phyloP scores from a whole-genome alignment of 2,113 vertebrate species.

The Tetrao urogallus region DNA sequence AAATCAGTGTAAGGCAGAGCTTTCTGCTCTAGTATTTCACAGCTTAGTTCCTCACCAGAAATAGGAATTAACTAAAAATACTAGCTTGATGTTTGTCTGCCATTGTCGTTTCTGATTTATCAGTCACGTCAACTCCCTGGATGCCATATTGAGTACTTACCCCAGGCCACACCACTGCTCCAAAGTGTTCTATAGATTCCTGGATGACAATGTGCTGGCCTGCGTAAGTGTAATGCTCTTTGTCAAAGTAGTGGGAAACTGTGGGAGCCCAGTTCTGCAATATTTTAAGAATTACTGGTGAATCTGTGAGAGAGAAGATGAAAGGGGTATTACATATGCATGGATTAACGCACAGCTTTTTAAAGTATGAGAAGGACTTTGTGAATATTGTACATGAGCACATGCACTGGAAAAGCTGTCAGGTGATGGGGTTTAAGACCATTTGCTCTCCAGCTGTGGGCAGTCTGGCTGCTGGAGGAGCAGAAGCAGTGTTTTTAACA shows the following conservation, averaged over 20 bases:
- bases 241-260: conserved; percentile 75
- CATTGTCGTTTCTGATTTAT: not conserved
- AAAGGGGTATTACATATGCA: not conserved
- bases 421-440: not conserved
- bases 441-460: too few relatives aligned
- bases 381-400: fast-evolving
- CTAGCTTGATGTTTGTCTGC: not conserved
- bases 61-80: not conserved
- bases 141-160: conserved; percentile 51
- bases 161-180: conserved; percentile 80
- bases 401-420: not conserved
- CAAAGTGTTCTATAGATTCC: conserved; percentile 80
- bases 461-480: not conserved
- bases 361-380: not conserved
- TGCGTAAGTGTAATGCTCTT: conserved; percentile 73
- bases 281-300: conserved; percentile 54
- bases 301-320: conserved; percentile 49
- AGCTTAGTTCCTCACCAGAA: fast-evolving
- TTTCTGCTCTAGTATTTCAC: not conserved
- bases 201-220: conserved; percentile 79
- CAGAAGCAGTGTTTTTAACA: not conserved
- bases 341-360: not conserved
- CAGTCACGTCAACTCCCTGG: not conserved
- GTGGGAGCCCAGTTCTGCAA: conserved; percentile 75
- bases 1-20: not conserved